Conservation (phyloP, 2,113 vertebrate genomes). For the Petrocephalus zakoni region DNA sequence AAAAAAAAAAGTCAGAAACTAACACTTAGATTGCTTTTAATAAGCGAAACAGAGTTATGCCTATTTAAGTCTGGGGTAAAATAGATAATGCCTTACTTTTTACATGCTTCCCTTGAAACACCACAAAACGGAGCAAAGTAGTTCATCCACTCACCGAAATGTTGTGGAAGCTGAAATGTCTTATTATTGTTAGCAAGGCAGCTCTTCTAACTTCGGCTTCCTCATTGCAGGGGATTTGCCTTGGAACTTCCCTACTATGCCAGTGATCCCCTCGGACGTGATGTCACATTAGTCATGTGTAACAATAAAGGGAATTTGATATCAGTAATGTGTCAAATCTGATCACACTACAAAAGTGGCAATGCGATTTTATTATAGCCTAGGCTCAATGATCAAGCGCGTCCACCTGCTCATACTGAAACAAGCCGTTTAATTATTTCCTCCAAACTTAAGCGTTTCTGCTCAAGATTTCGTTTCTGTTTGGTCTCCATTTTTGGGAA, state of each 20-base stretch:
- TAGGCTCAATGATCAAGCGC: not conserved
- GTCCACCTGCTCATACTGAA: not conserved
- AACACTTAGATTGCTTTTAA: not conserved
- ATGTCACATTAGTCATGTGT: not conserved
- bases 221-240: not conserved
- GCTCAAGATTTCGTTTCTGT: not conserved
- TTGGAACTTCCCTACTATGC: not conserved
- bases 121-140: not conserved
- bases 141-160: not conserved
- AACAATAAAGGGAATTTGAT: too few species aligned
- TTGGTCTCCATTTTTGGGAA: not conserved
- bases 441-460: not conserved
- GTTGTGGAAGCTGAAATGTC: not conserved
- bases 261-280: not conserved
- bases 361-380: not conserved
- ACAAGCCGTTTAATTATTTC: not conserved
- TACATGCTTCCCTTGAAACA: not conserved
- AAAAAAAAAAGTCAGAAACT: not conserved
- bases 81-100: not conserved
- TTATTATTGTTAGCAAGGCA: not conserved
- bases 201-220: not conserved
- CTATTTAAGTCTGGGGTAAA: not conserved
- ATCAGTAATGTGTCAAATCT: not conserved
- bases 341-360: not conserved
- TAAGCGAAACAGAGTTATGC: not conserved